Percentiles rank a stretch among this genome's conserved stretches.
Evolutionary conservation across 2,797 vertebrate genomes (phyloP).

Genomic region (Valencia hispanica): DNA sequence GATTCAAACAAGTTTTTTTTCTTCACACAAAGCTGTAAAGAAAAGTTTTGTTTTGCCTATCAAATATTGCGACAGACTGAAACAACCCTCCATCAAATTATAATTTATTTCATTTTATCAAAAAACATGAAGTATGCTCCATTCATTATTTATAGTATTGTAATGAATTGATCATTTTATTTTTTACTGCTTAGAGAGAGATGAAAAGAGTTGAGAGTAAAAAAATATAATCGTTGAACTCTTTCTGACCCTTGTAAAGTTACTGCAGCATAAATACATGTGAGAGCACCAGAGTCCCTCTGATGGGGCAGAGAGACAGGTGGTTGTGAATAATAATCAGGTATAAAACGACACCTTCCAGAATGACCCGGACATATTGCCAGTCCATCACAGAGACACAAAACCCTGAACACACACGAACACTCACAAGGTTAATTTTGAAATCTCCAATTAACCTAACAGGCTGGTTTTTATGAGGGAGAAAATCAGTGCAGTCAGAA

Average conservation of each 20-base stretch:
- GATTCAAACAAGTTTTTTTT: neutral
- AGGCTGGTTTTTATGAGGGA: neutral
- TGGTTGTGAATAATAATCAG: conserved; percentile 80
- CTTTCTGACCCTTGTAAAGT: conserved; percentile 39
- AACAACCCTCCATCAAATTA: neutral
- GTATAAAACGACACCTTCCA: conserved; percentile 72
- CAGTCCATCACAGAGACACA: neutral
- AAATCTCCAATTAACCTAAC: neutral
- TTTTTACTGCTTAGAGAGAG: neutral
- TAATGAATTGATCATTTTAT: neutral
- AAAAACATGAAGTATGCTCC: neutral
- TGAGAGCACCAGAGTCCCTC: conserved; percentile 17
- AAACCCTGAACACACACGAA: neutral
- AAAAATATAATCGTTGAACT: conserved; percentile 50
- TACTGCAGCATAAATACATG: conserved; percentile 1
- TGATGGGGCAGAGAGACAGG: conserved; percentile 64
- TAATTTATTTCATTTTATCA: neutral
- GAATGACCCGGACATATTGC: conserved; percentile 56
- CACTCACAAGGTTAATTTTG: neutral
- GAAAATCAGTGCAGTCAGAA: neutral
- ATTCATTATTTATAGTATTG: neutral
- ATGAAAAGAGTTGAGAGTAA: neutral
- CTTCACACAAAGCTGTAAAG: neutral
- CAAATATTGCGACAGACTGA: neutral
- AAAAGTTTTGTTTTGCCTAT: neutral